Base-by-base conservation (phyloP, 2,113 vertebrate species). In the Gasterosteus aculeatus region DNA sequence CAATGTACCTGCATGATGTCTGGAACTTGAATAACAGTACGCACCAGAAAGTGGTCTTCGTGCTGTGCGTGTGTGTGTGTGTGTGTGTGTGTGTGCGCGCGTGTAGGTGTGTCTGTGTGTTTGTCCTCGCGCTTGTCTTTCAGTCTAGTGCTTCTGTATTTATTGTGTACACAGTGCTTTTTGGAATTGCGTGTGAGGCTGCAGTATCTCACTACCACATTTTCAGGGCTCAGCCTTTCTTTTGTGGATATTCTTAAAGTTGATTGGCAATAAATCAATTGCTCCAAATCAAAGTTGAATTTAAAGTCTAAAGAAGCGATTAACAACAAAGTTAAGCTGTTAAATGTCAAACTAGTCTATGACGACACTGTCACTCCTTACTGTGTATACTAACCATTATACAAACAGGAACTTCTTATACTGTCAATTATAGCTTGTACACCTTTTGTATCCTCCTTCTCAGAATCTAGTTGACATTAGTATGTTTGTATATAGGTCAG, bases 41-140 rank as follows among this genome's bases (percentile, higher is more conserved):
- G 47, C 56, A 19, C 29, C 75, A 90, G 84, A 87, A 89, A 88
- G 78, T 75, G 29, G 63, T 72, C 69, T 80, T 75, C 86, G 86
- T 87, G 74, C 71, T 64, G 42, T 11, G 33, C 59, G 31, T 72
- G 42, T n/a, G 16, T 72, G 60, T 72, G 69, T 47, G 49, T 64
- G 47, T 73, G 58, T 75, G 63, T 68, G 44, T 56, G 69, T 7
- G 3, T 69, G 19, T 44, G 9, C 41, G 49, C 12, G 44, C 60
- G 38, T 73, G 38, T 73, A 47, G 38, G 46, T 77, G 61, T 60
- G 61, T 54, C n/a, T n/a, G 56, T 61, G 47, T 26, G 42, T 14
- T 4, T 8, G 22, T 39, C 29, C 3, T 8, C 26, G 29, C 22
- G 47, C 31, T 2, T 41, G 5, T 29, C 5, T 39, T 11, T 3